These are phyloP conservation scores for Hermodice carunculata DNA, from an alignment of 2,888 invertebrate species.

Conservation along the genomic window DNA sequence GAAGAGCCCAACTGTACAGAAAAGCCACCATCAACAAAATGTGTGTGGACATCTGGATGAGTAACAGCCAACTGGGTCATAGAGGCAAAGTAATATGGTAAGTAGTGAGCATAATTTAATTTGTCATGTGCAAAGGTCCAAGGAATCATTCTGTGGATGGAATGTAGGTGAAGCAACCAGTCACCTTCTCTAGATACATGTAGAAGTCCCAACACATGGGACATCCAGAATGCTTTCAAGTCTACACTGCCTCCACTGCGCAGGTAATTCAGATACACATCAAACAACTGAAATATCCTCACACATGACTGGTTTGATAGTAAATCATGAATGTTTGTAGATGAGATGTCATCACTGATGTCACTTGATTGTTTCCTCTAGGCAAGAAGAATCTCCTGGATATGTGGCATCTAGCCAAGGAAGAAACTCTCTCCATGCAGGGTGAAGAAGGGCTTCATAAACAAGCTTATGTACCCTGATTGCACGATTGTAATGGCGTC, in stretches of 20 bases:
- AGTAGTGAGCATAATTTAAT: constrained; percentile 21
- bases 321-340: neutral
- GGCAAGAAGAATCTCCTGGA: neutral
- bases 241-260: constrained; percentile 8
- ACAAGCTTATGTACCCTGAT: constrained; percentile 29
- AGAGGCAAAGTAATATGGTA: constrained; percentile 31
- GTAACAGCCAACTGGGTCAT: constrained; percentile 29
- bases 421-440: constrained; percentile 24
- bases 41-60: constrained; percentile 19
- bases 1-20: constrained; percentile 30
- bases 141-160: constrained; percentile 15
- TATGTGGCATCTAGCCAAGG: constrained; percentile 20
- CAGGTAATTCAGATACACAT: constrained; percentile 5
- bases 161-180: constrained; percentile 11
- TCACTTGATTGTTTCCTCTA: neutral
- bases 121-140: constrained; percentile 27
- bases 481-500: constrained; percentile 14
- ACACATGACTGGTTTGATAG: neutral
- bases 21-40: constrained; percentile 26
- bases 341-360: neutral
- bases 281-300: neutral
- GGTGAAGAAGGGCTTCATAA: constrained; percentile 37
- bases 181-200: constrained; percentile 18
- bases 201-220: constrained; percentile 20
- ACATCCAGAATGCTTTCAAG: constrained; percentile 12